Percentiles rank a stretch among this genome's conserved stretches.
phyloP scores from a whole-genome alignment of 2,113 vertebrate genomes.

The Polypterus bichir region DNA sequence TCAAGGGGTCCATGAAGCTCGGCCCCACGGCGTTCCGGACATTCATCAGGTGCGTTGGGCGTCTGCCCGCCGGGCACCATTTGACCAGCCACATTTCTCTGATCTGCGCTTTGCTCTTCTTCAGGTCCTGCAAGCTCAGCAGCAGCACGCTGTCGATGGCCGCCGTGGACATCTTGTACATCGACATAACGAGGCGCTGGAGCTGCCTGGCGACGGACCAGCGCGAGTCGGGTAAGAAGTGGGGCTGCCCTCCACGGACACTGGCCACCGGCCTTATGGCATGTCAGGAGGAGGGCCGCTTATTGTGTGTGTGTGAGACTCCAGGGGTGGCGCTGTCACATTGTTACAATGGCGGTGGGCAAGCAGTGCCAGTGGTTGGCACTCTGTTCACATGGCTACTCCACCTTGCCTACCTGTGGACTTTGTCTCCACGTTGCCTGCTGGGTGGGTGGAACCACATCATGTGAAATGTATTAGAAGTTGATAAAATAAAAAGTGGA shows the following conservation, averaged over 20 bases:
- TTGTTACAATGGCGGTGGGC: no score
- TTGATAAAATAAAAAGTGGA: no score
- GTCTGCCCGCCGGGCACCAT: slow-evolving; percentile 24
- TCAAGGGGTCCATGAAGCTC: slow-evolving; percentile 78
- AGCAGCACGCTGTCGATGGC: slow-evolving; percentile 84
- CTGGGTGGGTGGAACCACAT: no score
- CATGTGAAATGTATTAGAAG: no score
- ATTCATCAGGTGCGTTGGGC: slow-evolving; percentile 69
- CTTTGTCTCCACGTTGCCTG: no score
- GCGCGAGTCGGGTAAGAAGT: slow-evolving; percentile 66
- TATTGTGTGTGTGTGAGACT: no score
- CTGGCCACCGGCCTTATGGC: not conserved
- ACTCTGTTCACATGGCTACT: no score
- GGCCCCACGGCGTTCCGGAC: slow-evolving; percentile 86
- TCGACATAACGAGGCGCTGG: slow-evolving; percentile 88
- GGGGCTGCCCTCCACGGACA: no score
- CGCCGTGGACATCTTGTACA: slow-evolving; percentile 86
- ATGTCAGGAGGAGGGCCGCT: not conserved
- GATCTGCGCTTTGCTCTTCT: slow-evolving; percentile 15
- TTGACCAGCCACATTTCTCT: not conserved
- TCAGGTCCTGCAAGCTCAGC: slow-evolving; percentile 82
- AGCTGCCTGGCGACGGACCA: slow-evolving; percentile 55
- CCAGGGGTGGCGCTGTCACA: no score
- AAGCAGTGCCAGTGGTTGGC: no score
- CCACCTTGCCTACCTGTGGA: no score